Evolutionary conservation across 2,113 vertebrate genomes (phyloP).

Genomic region (Podarcis raffonei): DNA sequence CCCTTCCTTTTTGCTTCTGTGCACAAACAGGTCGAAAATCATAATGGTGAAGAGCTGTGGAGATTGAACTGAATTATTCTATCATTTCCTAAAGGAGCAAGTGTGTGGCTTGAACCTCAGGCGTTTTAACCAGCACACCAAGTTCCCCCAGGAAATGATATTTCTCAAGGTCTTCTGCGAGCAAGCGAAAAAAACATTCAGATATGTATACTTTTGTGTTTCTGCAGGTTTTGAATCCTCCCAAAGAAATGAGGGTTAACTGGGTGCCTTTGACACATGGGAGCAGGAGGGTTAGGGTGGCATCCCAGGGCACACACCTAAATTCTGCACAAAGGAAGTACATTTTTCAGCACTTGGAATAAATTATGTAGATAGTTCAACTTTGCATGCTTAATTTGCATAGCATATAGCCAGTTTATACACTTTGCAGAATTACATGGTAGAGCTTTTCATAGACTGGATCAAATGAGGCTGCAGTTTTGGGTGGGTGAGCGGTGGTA

Average conservation of each 20-base stretch:
- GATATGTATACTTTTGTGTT: not conserved
- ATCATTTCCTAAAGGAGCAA: slow-evolving; percentile 29
- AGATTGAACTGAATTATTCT: slow-evolving; percentile 3
- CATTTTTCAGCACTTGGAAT: not conserved
- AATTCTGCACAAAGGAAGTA: not conserved
- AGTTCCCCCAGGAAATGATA: fast-evolving
- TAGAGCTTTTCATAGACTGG: not conserved
- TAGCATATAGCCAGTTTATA: not conserved
- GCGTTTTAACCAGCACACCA: not conserved
- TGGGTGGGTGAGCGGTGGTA: not conserved
- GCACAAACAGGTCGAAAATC: slow-evolving; percentile 10
- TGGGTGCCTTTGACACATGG: slow-evolving; percentile 38
- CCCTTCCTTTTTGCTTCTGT: slow-evolving; percentile 44
- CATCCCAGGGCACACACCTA: slow-evolving; percentile 2
- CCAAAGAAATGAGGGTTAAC: slow-evolving; percentile 53
- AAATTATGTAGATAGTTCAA: not conserved
- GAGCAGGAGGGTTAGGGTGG: not conserved
- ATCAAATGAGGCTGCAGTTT: not conserved
- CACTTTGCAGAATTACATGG: not conserved
- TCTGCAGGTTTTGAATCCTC: slow-evolving; percentile 42
- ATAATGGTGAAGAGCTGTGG: not conserved
- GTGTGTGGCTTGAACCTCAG: slow-evolving; percentile 11
- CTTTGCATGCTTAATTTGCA: not conserved
- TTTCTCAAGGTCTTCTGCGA: slow-evolving; percentile 7
- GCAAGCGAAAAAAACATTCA: slow-evolving; percentile 16